phyloP scores from a whole-genome alignment of 2,797 vertebrate species.

The Megaceryle alcyon region DNA sequence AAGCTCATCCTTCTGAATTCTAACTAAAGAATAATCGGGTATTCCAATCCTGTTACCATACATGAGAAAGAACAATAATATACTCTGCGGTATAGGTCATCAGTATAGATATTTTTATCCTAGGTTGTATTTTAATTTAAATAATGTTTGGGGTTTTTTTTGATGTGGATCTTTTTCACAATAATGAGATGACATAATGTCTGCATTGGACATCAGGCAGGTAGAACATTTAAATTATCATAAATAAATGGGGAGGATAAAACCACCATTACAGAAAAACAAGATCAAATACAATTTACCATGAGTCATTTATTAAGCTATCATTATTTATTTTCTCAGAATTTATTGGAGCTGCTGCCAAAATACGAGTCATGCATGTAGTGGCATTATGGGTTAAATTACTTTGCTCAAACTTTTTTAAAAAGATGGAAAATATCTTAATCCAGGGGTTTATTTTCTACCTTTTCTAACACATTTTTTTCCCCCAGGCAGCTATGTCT shows the following conservation, averaged over 20 bases:
- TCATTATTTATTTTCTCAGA: constrained; percentile 7
- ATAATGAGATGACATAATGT: neutral
- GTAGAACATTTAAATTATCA: constrained; percentile 12
- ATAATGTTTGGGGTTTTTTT: neutral
- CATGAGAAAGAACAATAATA: neutral
- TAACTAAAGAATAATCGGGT: constrained; percentile 24
- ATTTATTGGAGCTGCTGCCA: neutral
- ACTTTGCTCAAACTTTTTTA: neutral
- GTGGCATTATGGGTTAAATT: neutral
- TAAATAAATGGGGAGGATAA: constrained; percentile 31
- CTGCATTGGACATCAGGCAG: neutral
- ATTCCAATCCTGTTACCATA: constrained; percentile 1
- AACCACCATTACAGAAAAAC: constrained; percentile 14
- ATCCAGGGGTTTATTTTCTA: neutral
- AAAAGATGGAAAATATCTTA: neutral
- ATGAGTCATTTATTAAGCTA: constrained; percentile 7
- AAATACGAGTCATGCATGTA: neutral
- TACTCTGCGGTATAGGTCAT: constrained; percentile 23
- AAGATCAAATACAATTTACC: constrained; percentile 2
- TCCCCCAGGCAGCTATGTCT: neutral
- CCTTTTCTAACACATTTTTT: neutral
- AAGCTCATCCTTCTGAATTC: neutral
- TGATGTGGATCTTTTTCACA: neutral
- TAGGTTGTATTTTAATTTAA: constrained; percentile 38
- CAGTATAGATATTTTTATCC: constrained; percentile 34